Evolutionary conservation across 2,797 vertebrate genomes (phyloP), one percentile per base, ranked within the genome.

Genomic region (Scleropages formosus): DNA sequence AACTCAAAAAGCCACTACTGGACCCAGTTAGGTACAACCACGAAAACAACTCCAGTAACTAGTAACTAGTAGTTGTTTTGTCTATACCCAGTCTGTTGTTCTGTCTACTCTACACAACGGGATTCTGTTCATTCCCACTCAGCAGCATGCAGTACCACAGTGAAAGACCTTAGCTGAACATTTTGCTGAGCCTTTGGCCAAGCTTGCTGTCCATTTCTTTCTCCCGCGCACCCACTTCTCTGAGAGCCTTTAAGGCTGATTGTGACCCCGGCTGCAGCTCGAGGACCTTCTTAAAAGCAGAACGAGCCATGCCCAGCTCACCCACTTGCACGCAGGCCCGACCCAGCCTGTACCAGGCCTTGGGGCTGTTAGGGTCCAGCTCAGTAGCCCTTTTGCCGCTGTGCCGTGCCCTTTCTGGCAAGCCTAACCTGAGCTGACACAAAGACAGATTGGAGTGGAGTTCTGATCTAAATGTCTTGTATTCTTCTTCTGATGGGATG

Each of bases 401-500:
- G 75, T 83, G 85, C 63, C 86, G 93, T 0, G 95, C 95, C 46
- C 86, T 81, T 13, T 79, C 79, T 1, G 92, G 93, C 47, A 93
- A 93, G 39, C 91, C 92, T 60, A 94, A 83, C 79, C 90, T 91
- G 63, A 97, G 88, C 85, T 98, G 95, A 73, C 95, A 97, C 63
- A 95, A 88, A 0, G 95, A 94, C 60, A 97, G 77, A 84, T 96
- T 97, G 56, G 94, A 92, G 72, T 96, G 92, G n/a, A 98, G 91
- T 53, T 90, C 90, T 0, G 92, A 91, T 84, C 91, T 93, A 11
- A 87, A 78, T 46, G 77, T 87, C 79, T 65, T 86, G 24, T 90
- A 89, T 67, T 93, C 90, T 1, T 82, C 66, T 0, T 78, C 80
- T 4, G 84, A 83, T 4, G 83, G 84, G 72, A 83, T 26, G 18